Conservation (phyloP, 2,797 vertebrate species). For the Megalops cyprinoides region DNA sequence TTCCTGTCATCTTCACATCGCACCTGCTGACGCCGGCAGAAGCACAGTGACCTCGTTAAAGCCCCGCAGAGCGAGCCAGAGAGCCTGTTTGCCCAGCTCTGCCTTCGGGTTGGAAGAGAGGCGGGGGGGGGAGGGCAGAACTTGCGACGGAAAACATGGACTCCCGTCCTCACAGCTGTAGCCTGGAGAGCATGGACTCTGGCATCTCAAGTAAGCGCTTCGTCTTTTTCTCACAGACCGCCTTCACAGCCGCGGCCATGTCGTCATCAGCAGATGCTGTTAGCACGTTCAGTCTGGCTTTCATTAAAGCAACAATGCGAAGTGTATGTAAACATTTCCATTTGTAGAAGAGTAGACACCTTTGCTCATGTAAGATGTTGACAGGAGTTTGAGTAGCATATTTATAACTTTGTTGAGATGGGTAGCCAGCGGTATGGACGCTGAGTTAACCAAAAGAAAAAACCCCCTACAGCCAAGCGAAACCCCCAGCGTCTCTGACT, state of each 20-base stretch:
- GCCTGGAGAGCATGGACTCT: constrained; percentile 32
- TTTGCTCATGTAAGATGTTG: too few species aligned
- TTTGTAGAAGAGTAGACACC: too few species aligned
- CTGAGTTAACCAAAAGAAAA: too few species aligned
- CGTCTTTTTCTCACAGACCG: background rate
- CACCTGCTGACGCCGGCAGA: constrained; percentile 29
- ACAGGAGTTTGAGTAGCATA: too few species aligned
- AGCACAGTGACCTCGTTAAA: too few species aligned
- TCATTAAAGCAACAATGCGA: too few species aligned
- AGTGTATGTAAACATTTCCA: too few species aligned
- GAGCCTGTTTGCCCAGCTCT: background rate
- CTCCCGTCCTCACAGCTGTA: constrained; percentile 24
- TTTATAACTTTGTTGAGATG: too few species aligned
- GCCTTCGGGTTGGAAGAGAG: background rate
- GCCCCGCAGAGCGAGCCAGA: background rate
- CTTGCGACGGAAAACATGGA: constrained; percentile 22
- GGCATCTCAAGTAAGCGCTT: constrained; percentile 50
- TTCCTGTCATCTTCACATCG: constrained; percentile 63
- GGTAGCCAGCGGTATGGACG: too few species aligned
- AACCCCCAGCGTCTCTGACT: too few species aligned
- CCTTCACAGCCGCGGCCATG: background rate
- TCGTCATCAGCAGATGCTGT: background rate
- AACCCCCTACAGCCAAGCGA: too few species aligned
- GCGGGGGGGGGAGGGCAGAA: constrained; percentile 25
- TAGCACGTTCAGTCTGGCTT: too few species aligned